Percentiles rank a stretch among this genome's conserved stretches.
Evolutionary conservation across 2,888 invertebrate genomes (phyloP).

Genomic region (Steromphala cineraria): DNA sequence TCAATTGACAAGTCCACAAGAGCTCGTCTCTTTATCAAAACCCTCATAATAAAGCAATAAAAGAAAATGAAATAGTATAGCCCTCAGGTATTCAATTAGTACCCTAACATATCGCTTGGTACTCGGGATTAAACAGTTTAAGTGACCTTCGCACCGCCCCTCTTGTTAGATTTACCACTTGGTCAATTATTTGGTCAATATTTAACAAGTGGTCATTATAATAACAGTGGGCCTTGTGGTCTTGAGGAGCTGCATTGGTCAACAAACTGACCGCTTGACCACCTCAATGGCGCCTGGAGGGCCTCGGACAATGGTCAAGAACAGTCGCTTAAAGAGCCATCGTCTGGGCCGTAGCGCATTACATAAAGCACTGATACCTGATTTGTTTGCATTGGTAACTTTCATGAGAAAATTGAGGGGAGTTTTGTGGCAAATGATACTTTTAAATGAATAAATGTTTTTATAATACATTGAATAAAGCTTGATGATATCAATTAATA

Average conservation of each 20-base stretch:
- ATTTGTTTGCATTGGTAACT: too few species aligned
- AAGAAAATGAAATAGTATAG: background rate
- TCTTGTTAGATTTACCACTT: conserved; percentile 4
- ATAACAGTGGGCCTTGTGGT: background rate
- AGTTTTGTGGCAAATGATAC: too few species aligned
- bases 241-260: background rate
- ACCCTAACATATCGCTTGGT: background rate
- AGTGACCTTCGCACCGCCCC: conserved; percentile 2
- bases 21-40: too few species aligned
- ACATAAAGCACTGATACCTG: too few species aligned
- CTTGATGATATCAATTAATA: too few species aligned
- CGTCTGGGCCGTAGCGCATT: too few species aligned
- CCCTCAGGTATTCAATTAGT: background rate
- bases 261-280: background rate
- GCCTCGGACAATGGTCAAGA: too few species aligned
- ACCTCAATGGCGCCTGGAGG: background rate
- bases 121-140: background rate
- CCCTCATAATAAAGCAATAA: background rate
- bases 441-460: too few species aligned
- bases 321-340: too few species aligned
- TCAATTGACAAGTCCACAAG: too few species aligned
- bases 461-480: too few species aligned
- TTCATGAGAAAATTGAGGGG: too few species aligned
- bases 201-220: background rate
- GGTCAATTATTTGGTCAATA: background rate